Evolutionary conservation across 1,140 invertebrate genomes (phyloP), one percentile per base, ranked within the genome.

Genomic region (Linepithema humile): DNA sequence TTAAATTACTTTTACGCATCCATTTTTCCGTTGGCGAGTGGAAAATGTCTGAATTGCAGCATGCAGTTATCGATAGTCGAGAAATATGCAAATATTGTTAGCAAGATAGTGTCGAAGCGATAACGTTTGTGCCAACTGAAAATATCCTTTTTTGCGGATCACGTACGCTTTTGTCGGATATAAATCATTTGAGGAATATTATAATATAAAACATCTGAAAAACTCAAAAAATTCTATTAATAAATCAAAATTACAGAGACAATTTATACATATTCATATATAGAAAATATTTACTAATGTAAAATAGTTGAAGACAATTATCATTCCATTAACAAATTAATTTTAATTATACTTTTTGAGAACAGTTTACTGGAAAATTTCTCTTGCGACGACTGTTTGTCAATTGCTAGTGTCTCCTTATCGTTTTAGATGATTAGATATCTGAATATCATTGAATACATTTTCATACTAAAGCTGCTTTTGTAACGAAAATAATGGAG

Each of bases 81-180:
- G 62, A 84, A 85, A 88, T 87, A 84, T 80, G 83, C 59, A 84
- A 88, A 88, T 86, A 83, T 83, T 84, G 67, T 72, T 40, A 64
- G 83, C 45, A 70, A 83, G 78, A 86, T 85, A 84, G 62, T 72
- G 67, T 43, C 59, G 82, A 82, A 69, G 29, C 80, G 80, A 87
- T 83, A 74, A 80, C 55, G 29, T 55, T 32, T 32, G 69, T 87
- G 75, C 57, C 75, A 85, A 88, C 83, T 85, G 83, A 88, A 89
- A n/a, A 88, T 89, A 88, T 88, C 84, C 75, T 88, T 40, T 57
- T 67, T 6, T 10, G 23, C 40, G 29, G 57, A 3, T 20, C 20
- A 32, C n/a, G 23, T 62, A 38, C 10, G 20, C 10, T 50, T 10
- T 53, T 43, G 10, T 9, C 10, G 67, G 45, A 78, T 78, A 78